A percentile compares a stretch with the other conserved stretches of the same genome.
Conservation (phyloP, 92 coral and sea anemone genomes). For the Heteractis magnifica region DNA sequence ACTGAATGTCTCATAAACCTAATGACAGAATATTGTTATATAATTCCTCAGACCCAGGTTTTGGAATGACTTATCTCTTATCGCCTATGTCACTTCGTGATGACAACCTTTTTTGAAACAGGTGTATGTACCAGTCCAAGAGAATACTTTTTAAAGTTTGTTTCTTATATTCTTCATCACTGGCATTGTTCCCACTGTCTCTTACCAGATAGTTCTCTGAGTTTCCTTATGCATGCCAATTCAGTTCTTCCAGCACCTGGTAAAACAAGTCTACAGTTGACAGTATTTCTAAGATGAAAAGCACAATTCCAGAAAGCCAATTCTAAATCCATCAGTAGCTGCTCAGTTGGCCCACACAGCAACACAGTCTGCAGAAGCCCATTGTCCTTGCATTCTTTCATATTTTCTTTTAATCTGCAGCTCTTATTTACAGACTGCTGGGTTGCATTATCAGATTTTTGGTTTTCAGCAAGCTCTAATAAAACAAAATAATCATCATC, state of each 20-base stretch:
- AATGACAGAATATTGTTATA: too few species aligned
- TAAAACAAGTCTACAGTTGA: slow-evolving; percentile 59
- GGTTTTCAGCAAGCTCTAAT: not conserved
- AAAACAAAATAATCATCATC: not conserved
- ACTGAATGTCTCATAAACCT: too few species aligned
- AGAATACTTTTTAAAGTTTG: too few species aligned
- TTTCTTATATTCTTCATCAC: too few species aligned
- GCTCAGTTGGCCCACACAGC: slow-evolving; percentile 72
- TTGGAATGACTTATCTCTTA: too few species aligned
- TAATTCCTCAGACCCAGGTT: too few species aligned
- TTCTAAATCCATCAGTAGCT: slow-evolving; percentile 68
- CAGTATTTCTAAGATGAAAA: slow-evolving; percentile 62
- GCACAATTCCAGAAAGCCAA: slow-evolving; percentile 79
- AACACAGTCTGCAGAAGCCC: slow-evolving; percentile 60
- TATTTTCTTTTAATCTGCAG: not conserved
- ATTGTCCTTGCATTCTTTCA: not conserved
- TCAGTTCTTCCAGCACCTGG: slow-evolving; percentile 90
- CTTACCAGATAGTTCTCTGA: slow-evolving; percentile 48
- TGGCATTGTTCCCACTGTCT: too few species aligned
- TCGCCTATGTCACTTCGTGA: too few species aligned
- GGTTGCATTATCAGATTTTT: not conserved
- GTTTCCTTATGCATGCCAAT: slow-evolving; percentile 52
- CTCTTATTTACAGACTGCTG: not conserved
- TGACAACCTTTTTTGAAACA: too few species aligned
- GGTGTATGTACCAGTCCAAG: too few species aligned